Percentiles rank a stretch among this genome's conserved stretches.
Evolutionary conservation across 2,113 vertebrate species (phyloP).

Genomic region (Periophthalmodon schlosseri): DNA sequence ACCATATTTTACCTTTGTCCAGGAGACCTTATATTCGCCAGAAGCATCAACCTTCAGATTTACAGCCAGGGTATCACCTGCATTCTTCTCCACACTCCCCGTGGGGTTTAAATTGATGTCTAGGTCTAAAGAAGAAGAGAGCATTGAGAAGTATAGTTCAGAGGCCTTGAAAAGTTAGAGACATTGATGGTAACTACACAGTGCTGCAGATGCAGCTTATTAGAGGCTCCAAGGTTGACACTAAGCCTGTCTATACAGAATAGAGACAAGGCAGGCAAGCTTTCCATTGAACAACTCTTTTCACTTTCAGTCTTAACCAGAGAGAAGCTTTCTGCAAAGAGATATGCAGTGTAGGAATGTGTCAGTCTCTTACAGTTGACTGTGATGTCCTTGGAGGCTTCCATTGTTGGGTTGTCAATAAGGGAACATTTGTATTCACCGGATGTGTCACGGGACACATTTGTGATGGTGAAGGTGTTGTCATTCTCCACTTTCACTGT

Average conservation of each 20-base stretch:
- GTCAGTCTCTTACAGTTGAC: conserved; percentile 87
- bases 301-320: conserved; percentile 7
- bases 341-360: background rate
- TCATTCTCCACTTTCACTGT: conserved; percentile 68
- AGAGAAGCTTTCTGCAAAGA: background rate
- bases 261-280: conserved; percentile 15
- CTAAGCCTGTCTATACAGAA: conserved; percentile 44
- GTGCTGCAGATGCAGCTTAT: conserved; percentile 51
- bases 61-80: conserved; percentile 81
- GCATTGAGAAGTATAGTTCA: conserved; percentile 43
- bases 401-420: conserved; percentile 76
- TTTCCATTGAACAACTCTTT: conserved; percentile 21
- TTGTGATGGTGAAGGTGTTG: conserved; percentile 76
- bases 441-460: conserved; percentile 81
- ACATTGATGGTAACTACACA: conserved; percentile 46
- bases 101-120: conserved; percentile 85
- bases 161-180: conserved; percentile 38
- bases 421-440: conserved; percentile 93
- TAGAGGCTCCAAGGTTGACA: conserved; percentile 42
- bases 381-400: conserved; percentile 75
- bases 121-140: conserved; percentile 80
- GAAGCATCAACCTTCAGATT: conserved; percentile 81
- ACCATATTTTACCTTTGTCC: conserved; percentile 84
- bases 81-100: conserved; percentile 80
- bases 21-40: conserved; percentile 80